These are phyloP conservation scores for Ptychodera flava DNA, from an alignment of 35 echinoderm and acorn worm species.

Conservation along the genomic window DNA sequence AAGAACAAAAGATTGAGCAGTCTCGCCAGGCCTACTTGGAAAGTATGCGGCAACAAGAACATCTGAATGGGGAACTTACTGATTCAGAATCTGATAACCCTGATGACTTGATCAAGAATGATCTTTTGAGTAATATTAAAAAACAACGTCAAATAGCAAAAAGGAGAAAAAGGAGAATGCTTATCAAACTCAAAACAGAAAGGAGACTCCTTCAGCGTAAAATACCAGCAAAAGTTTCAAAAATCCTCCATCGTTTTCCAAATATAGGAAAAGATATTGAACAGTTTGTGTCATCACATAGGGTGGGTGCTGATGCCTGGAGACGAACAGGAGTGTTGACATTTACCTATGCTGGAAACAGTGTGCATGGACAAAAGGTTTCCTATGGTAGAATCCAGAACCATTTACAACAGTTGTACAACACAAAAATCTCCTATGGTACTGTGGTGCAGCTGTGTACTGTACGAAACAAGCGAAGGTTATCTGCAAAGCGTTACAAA, in stretches of 20 bases:
- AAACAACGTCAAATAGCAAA: background rate
- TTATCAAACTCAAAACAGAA: conserved; percentile 14
- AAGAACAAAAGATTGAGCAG: too few relatives aligned
- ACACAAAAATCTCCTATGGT: conserved; percentile 18
- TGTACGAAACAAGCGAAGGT: conserved; percentile 3
- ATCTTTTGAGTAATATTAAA: background rate
- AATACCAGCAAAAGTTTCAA: background rate
- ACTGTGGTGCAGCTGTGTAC: conserved; percentile 26
- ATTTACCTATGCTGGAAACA: conserved; percentile 44
- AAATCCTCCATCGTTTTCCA: conserved; percentile 6
- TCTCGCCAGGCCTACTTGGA: too few relatives aligned
- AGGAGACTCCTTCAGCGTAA: conserved; percentile 15
- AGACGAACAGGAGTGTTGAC: conserved; percentile 37
- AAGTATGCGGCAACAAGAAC: too few relatives aligned
- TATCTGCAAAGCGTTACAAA: conserved; percentile 26
- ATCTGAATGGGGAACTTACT: background rate
- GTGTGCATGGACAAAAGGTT: conserved; percentile 4
- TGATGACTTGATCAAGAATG: background rate
- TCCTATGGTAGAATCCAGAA: conserved; percentile 9
- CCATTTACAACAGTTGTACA: conserved; percentile 6
- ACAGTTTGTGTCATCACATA: conserved; percentile 11
- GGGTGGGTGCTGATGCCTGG: conserved; percentile 39
- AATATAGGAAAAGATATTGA: conserved; percentile 33
- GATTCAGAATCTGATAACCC: background rate
- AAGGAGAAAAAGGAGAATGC: too few relatives aligned